phyloP scores from a whole-genome alignment of 2,113 vertebrate genomes.

The Uropsilus gracilis region DNA sequence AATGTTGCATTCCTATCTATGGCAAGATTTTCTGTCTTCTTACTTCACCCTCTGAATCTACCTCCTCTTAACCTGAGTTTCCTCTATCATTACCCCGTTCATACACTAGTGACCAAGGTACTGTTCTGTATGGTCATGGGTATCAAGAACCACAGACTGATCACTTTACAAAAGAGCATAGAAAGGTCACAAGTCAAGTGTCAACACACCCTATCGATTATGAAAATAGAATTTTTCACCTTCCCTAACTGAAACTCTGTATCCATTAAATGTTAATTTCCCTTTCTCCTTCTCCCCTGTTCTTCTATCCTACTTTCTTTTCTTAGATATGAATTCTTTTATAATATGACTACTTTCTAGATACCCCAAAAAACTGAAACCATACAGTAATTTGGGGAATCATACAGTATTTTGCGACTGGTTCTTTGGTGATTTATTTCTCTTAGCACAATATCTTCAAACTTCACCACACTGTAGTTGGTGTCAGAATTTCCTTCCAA shows the following conservation, averaged over 20 bases:
- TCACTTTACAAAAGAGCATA: neutral
- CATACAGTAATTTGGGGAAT: neutral
- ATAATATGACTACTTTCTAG: neutral
- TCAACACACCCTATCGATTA: neutral
- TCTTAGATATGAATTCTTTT: neutral
- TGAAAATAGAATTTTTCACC: neutral
- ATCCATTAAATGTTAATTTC: neutral
- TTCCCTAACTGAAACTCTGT: neutral
- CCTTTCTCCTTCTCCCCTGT: fast-evolving
- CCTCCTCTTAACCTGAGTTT: neutral
- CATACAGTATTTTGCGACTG: neutral
- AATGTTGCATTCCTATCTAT: neutral
- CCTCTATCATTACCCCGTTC: neutral
- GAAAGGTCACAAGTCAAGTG: neutral
- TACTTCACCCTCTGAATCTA: neutral
- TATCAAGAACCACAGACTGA: neutral
- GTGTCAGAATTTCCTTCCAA: neutral
- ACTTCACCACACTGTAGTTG: neutral
- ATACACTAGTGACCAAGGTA: neutral
- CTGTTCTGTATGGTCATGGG: neutral
- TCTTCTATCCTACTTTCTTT: neutral
- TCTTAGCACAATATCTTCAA: neutral
- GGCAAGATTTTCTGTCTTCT: neutral
- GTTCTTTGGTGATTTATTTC: neutral
- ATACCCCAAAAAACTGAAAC: neutral